Percentiles rank a stretch among this genome's conserved stretches.
Conservation (phyloP, 2,797 vertebrate genomes). For the Tapirus indicus region DNA sequence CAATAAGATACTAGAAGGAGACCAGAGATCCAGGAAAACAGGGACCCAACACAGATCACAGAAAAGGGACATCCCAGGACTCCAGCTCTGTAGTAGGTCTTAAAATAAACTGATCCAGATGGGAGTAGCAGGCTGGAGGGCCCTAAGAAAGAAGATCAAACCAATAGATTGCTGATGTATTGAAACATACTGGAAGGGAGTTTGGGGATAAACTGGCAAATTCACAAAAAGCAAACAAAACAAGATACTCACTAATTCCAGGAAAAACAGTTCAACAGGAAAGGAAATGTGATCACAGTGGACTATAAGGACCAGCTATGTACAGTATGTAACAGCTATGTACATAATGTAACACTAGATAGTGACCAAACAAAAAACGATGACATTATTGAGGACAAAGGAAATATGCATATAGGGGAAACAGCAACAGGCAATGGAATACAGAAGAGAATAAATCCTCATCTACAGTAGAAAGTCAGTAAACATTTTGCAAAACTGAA, state of each 20-base stretch:
- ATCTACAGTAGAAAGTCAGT: neutral
- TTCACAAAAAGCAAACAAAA: neutral
- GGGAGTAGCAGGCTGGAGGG: neutral
- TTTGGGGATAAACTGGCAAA: neutral
- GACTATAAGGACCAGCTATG: neutral
- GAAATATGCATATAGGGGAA: accelerated
- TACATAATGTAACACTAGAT: neutral
- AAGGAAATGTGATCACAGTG: neutral
- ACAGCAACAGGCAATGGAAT: neutral
- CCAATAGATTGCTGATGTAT: neutral
- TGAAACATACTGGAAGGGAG: neutral
- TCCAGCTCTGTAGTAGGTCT: neutral
- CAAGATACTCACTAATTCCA: neutral
- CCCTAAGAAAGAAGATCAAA: neutral
- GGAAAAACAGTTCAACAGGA: neutral
- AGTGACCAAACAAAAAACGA: neutral
- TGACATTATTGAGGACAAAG: neutral
- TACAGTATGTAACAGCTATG: neutral
- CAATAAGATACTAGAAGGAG: neutral
- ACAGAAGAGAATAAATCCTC: neutral
- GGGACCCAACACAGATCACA: neutral
- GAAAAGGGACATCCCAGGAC: neutral
- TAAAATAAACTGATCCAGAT: neutral
- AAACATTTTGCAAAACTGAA: neutral
- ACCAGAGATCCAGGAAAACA: neutral